These are phyloP conservation scores for Pteropus alecto DNA, from an alignment of 2,113 vertebrate genomes.

Conservation along the genomic window DNA sequence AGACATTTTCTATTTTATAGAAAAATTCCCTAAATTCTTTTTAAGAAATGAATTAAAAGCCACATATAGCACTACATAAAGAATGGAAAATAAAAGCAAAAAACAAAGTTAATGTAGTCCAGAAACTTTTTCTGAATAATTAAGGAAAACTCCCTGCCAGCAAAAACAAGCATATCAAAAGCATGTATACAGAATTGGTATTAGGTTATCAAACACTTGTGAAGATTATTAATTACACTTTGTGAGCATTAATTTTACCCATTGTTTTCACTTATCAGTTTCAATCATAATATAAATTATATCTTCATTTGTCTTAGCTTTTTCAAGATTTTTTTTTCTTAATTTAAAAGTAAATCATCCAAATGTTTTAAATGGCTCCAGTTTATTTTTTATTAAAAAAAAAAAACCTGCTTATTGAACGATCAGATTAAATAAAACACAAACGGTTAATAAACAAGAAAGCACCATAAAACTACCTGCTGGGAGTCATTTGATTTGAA, in stretches of 20 bases:
- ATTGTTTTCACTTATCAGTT: not conserved
- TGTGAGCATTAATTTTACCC: conserved; percentile 21
- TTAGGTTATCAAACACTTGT: not conserved
- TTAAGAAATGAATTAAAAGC: not conserved
- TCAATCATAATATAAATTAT: not conserved
- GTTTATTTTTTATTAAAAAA: too few species aligned
- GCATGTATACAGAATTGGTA: not conserved
- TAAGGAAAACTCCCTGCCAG: not conserved
- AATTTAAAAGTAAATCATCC: not conserved
- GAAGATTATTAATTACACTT: not conserved
- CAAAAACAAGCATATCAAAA: not conserved
- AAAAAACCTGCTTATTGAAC: not conserved
- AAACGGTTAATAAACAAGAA: not conserved
- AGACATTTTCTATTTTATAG: not conserved
- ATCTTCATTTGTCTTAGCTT: conserved; percentile 6
- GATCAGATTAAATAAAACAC: not conserved
- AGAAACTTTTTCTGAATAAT: not conserved
- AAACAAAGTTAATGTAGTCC: not conserved
- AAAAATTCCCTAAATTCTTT: not conserved
- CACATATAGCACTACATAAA: not conserved
- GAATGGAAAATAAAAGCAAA: not conserved
- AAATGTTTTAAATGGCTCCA: conserved; percentile 5
- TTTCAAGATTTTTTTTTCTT: not conserved
- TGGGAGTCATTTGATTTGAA: conserved; percentile 98
- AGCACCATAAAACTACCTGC: conserved; percentile 86